Evolutionary conservation across 2,888 invertebrate genomes (phyloP).

Genomic region (Orthosia gracilis): DNA sequence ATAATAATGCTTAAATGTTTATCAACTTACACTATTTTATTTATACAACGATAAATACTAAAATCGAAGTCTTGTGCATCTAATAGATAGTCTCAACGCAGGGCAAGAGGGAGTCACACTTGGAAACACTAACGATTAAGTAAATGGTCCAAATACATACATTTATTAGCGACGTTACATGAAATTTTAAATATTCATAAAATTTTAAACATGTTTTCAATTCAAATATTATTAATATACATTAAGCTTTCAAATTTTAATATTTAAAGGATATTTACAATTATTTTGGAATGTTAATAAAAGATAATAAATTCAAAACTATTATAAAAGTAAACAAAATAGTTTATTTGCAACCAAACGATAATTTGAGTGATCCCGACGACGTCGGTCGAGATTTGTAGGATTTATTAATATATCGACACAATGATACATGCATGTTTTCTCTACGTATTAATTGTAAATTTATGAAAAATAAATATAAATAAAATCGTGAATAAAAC

Average conservation of each 20-base stretch:
- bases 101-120: conserved; percentile 78
- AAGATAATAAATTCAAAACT: conserved; percentile 37
- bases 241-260: conserved; percentile 53
- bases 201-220: conserved; percentile 47
- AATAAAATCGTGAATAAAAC: conserved; percentile 34
- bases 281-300: conserved; percentile 64
- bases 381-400: conserved; percentile 23
- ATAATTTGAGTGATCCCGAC: conserved; percentile 30
- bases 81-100: conserved; percentile 75
- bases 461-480: conserved; percentile 8
- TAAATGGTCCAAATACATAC: conserved; percentile 72
- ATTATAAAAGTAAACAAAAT: conserved; percentile 30
- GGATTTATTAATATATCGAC: conserved; percentile 21
- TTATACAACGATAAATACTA: conserved; percentile 78
- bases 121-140: conserved; percentile 68
- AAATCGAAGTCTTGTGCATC: conserved; percentile 83
- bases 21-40: conserved; percentile 75
- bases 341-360: conserved; percentile 42
- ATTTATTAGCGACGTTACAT: conserved; percentile 59
- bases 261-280: conserved; percentile 62
- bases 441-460: conserved; percentile 21
- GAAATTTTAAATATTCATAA: conserved; percentile 43
- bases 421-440: conserved; percentile 23
- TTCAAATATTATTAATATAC: conserved; percentile 46
- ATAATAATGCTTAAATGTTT: conserved; percentile 72